phyloP scores from a whole-genome alignment of 2,797 vertebrate species.

The Alcedo atthis region DNA sequence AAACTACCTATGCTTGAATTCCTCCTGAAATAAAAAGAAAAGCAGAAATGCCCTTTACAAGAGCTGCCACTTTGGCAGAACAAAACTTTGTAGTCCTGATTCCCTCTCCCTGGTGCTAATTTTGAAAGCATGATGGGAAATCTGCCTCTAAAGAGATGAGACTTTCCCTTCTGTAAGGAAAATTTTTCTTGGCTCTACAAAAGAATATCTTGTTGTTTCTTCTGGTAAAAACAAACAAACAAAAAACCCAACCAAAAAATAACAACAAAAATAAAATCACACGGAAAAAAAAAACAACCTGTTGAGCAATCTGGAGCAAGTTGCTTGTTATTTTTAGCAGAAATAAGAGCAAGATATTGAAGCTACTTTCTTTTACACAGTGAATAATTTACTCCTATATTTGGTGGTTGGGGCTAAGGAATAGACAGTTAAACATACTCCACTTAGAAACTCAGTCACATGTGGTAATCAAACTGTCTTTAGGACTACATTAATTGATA shows the following conservation, averaged over 20 bases:
- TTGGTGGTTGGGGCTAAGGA: not conserved
- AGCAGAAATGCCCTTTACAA: not conserved
- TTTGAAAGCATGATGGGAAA: not conserved
- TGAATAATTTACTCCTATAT: not conserved
- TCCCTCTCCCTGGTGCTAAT: not conserved
- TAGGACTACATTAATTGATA: not conserved
- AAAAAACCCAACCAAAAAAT: not conserved
- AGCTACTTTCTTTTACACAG: not conserved
- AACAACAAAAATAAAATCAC: too few relatives aligned
- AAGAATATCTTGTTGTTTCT: not conserved
- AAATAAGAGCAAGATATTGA: not conserved
- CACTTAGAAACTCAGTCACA: not conserved
- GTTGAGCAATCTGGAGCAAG: slow-evolving; percentile 18
- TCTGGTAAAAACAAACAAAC: not conserved
- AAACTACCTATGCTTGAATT: not conserved
- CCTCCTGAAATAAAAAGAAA: not conserved
- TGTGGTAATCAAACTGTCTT: not conserved
- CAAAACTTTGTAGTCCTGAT: not conserved
- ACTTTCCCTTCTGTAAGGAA: not conserved
- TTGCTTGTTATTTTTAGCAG: slow-evolving; percentile 20
- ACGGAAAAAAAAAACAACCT: not conserved
- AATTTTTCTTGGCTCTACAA: not conserved
- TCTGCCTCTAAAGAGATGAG: not conserved
- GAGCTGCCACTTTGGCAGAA: not conserved
- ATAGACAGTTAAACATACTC: not conserved